A percentile compares a stretch with the other conserved stretches of the same genome.
These are phyloP conservation scores for Poecilia gillii DNA, from an alignment of 2,797 vertebrate species.

Conservation along the genomic window DNA sequence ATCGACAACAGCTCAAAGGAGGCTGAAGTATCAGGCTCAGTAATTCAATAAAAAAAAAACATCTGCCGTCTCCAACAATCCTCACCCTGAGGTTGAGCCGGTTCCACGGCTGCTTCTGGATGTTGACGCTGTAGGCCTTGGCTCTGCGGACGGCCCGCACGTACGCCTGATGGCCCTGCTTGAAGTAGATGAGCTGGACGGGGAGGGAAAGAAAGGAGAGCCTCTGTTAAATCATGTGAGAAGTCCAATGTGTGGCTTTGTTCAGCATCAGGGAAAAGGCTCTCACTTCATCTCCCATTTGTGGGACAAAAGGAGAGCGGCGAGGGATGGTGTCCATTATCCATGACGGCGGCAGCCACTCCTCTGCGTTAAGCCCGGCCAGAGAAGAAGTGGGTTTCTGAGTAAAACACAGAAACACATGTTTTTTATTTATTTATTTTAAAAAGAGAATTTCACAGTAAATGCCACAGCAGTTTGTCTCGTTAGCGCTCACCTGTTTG, in stretches of 20 bases:
- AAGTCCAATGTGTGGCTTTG: neutral
- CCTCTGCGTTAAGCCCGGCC: conserved; percentile 88
- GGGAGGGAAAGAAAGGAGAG: neutral
- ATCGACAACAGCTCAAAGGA: neutral
- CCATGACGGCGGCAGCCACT: conserved; percentile 94
- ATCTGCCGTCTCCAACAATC: neutral
- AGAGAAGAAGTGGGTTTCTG: conserved; percentile 89
- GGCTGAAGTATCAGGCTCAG: neutral
- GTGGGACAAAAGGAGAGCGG: conserved; percentile 95
- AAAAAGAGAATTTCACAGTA: neutral
- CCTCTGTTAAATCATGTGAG: neutral
- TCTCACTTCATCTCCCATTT: conserved; percentile 97
- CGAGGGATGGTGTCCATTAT: conserved; percentile 93
- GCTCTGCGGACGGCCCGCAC: conserved; percentile 92
- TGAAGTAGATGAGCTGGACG: conserved; percentile 94
- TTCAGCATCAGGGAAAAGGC: neutral
- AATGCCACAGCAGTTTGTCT: neutral
- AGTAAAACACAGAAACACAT: conserved; percentile 5
- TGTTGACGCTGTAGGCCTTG: conserved; percentile 94
- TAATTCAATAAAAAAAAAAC: neutral
- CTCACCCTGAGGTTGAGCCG: conserved; percentile 97
- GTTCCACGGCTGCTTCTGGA: conserved; percentile 98
- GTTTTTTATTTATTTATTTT: neutral
- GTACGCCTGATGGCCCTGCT: conserved; percentile 98
- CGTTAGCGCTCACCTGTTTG: conserved; percentile 82